Conservation (phyloP, 1,140 invertebrate genomes). For the Aphis craccivora region DNA sequence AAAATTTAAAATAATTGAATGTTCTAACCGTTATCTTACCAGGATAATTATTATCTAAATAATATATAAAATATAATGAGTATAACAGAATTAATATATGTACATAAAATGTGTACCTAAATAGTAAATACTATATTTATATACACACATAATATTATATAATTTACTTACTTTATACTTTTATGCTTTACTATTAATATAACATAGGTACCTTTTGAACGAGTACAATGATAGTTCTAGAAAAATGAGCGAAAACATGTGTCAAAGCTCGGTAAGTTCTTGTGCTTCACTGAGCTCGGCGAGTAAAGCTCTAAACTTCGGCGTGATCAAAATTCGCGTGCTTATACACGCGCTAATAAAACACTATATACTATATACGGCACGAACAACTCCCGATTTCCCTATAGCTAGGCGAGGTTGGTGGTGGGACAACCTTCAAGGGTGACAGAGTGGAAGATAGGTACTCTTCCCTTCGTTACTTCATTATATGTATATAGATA, state of each 20-base stretch:
- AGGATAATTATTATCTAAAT: neutral
- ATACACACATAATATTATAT: neutral
- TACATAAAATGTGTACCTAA: neutral
- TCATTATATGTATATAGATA: neutral
- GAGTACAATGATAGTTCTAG: neutral
- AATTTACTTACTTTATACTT: too few species aligned
- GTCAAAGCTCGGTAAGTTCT: conserved; percentile 15
- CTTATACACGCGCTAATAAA: conserved; percentile 49
- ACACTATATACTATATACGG: conserved; percentile 37
- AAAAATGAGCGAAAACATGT: neutral
- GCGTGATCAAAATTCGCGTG: conserved; percentile 54
- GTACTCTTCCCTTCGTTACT: neutral
- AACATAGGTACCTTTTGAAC: conserved; percentile 17
- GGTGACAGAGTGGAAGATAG: neutral
- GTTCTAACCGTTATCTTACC: neutral
- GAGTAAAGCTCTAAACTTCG: neutral
- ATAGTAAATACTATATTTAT: neutral
- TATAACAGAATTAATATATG: neutral
- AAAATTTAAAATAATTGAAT: neutral
- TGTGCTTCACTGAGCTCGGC: conserved; percentile 36
- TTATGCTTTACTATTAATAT: neutral
- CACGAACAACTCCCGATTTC: conserved; percentile 44
- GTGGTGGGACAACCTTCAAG: neutral
- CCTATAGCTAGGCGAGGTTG: neutral
- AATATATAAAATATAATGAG: neutral